Conservation (phyloP, 2,113 vertebrate genomes). For the Girardinichthys multiradiatus region DNA sequence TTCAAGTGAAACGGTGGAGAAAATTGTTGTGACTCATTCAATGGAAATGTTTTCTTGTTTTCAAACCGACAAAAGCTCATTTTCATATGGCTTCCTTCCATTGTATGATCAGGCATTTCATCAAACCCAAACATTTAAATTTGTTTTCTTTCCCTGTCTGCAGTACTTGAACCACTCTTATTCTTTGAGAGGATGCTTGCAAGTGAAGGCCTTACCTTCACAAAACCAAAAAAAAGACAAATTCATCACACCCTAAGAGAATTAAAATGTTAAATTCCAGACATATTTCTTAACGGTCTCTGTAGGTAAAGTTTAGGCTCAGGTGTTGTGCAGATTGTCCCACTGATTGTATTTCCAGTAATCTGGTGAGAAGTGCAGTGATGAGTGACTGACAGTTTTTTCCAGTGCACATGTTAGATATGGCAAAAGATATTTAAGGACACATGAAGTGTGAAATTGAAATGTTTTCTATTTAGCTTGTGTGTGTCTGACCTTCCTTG, state of each 20-base stretch:
- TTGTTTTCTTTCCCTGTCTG: not conserved
- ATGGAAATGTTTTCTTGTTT: not conserved
- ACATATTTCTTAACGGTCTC: not conserved
- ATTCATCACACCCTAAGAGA: not conserved
- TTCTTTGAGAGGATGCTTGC: not conserved
- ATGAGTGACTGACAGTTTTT: conserved; percentile 47
- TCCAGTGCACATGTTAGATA: conserved; percentile 18
- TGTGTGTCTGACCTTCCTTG: conserved; percentile 55
- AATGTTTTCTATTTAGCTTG: conserved; percentile 46
- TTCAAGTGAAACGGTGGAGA: not conserved
- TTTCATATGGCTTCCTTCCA: not conserved
- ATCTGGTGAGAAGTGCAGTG: conserved; percentile 36
- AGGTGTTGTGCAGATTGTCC: conserved; percentile 33
- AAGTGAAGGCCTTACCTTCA: not conserved
- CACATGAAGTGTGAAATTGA: conserved; percentile 81
- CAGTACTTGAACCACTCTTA: not conserved
- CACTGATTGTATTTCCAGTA: conserved; percentile 12
- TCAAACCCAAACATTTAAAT: not conserved
- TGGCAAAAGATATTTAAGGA: conserved; percentile 32
- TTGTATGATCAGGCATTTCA: not conserved
- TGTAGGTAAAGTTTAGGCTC: conserved; percentile 49
- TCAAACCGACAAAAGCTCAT: not conserved
- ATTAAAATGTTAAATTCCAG: not conserved
- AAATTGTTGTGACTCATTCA: not conserved
- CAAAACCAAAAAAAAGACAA: not conserved